Percentiles rank a stretch among this genome's conserved stretches.
These are phyloP conservation scores for Eulithis testata DNA, from an alignment of 2,888 invertebrate genomes.

Conservation along the genomic window DNA sequence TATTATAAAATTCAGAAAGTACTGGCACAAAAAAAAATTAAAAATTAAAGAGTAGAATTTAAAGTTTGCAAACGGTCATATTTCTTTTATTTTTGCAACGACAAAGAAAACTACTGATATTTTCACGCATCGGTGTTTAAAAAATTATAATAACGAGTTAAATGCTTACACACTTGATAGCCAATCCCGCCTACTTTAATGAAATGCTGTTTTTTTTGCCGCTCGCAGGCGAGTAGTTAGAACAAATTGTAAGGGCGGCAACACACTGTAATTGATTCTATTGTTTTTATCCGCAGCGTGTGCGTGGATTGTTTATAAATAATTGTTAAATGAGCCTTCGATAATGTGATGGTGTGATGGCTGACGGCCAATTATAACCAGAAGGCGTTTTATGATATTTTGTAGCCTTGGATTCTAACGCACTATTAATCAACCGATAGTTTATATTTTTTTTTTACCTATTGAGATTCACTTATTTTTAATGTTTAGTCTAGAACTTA, in stretches of 20 bases:
- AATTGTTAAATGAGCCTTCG: slow-evolving; percentile 41
- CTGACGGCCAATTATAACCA: slow-evolving; percentile 28
- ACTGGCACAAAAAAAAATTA: slow-evolving; percentile 32
- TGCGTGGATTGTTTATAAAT: slow-evolving; percentile 40
- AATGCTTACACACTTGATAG: slow-evolving; percentile 35
- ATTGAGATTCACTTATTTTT: neutral
- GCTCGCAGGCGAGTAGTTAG: slow-evolving; percentile 23
- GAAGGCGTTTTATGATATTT: slow-evolving; percentile 18
- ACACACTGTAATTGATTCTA: slow-evolving; percentile 42
- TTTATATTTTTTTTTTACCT: neutral
- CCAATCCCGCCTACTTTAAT: slow-evolving; percentile 37
- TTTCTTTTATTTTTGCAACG: slow-evolving; percentile 9
- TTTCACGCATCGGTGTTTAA: slow-evolving; percentile 33
- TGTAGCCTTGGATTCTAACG: slow-evolving; percentile 1
- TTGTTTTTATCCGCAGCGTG: slow-evolving; percentile 40
- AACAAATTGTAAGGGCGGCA: slow-evolving; percentile 46
- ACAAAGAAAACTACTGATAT: slow-evolving; percentile 26
- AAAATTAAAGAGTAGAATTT: slow-evolving; percentile 37
- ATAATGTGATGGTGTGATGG: slow-evolving; percentile 38
- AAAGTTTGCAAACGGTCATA: slow-evolving; percentile 20
- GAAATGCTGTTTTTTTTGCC: slow-evolving; percentile 37
- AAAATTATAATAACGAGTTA: slow-evolving; percentile 36
- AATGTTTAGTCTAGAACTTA: too few relatives aligned
- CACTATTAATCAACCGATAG: neutral
- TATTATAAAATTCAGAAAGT: slow-evolving; percentile 34